Evolutionary conservation across 2,888 invertebrate species (phyloP).

Genomic region (Stenichneumon culpator): DNA sequence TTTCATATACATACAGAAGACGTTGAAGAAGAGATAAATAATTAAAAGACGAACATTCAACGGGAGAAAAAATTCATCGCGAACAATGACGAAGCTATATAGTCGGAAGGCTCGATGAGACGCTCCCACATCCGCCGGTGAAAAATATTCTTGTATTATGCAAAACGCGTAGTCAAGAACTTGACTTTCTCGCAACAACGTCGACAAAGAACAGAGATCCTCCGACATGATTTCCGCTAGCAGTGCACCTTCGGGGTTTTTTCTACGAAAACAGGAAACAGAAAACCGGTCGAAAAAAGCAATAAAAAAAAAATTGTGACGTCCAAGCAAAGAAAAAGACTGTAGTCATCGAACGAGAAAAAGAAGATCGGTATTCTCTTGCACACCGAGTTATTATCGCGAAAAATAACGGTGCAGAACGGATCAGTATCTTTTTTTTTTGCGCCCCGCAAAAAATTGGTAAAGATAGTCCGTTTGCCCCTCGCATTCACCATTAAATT

Average conservation of each 20-base stretch:
- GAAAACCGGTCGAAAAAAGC: conserved; percentile 1
- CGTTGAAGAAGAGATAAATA: neutral
- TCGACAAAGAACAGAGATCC: conserved; percentile 26
- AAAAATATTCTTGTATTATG: conserved; percentile 46
- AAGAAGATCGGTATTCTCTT: neutral
- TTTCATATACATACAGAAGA: neutral
- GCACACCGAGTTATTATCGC: neutral
- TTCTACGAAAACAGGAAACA: conserved; percentile 21
- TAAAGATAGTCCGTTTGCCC: too few relatives aligned
- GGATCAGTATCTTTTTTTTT: too few relatives aligned
- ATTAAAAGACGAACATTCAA: neutral
- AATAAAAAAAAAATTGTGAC: neutral
- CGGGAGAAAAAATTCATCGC: neutral
- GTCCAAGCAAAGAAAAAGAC: neutral
- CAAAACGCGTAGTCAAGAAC: conserved; percentile 53
- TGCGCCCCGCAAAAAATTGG: too few relatives aligned
- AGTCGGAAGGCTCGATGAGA: conserved; percentile 4
- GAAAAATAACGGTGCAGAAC: neutral
- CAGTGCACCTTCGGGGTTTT: conserved; percentile 8
- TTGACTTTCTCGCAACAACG: conserved; percentile 18
- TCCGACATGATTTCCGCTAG: conserved; percentile 52
- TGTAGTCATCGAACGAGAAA: neutral
- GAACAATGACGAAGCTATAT: conserved; percentile 21
- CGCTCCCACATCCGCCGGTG: conserved; percentile 31
- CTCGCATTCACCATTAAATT: neutral